Conservation (phyloP, 2,113 vertebrate genomes). For the Alosa alosa region DNA sequence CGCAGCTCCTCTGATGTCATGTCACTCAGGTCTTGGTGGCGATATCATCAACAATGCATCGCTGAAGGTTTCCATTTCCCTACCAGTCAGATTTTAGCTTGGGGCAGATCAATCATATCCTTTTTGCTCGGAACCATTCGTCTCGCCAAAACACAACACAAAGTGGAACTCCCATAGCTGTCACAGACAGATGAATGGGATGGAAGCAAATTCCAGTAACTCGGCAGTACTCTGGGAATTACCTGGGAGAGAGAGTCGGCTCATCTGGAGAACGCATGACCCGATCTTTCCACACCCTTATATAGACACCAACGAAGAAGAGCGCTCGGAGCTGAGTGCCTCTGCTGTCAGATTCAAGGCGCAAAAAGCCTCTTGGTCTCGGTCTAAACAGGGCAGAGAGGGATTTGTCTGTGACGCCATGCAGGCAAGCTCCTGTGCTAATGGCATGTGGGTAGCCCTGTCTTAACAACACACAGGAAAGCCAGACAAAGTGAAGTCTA, state of each 20-base stretch:
- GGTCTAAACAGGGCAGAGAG: background rate
- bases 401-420: constrained; percentile 21
- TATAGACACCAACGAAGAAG: constrained; percentile 28
- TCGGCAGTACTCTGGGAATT: background rate
- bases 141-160: background rate
- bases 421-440: background rate
- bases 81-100: background rate
- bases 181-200: background rate
- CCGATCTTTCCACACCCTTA: constrained; percentile 31
- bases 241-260: background rate
- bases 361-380: background rate
- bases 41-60: background rate
- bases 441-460: background rate
- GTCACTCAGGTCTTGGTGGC: background rate
- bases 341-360: background rate
- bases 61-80: background rate
- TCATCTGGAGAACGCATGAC: constrained; percentile 21
- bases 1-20: background rate
- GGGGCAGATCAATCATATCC: background rate
- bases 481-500: background rate
- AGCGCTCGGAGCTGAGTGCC: background rate
- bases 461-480: background rate
- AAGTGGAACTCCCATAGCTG: background rate
- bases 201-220: background rate
- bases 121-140: background rate